Conservation (phyloP, 1,140 invertebrate genomes). For the Drosophila lowei region DNA sequence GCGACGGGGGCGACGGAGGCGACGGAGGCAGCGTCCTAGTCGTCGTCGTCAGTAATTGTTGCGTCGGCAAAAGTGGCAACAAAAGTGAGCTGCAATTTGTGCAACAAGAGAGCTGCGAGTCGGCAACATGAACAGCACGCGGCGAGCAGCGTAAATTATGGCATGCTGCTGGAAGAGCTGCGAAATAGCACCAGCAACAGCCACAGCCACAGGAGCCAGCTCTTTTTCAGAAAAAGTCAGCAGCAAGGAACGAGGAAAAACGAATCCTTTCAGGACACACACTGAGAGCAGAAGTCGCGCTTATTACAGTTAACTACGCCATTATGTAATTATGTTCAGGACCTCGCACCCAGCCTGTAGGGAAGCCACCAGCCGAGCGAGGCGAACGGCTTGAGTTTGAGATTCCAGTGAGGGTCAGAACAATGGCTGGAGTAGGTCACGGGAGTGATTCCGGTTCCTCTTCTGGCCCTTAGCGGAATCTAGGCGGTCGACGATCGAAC, state of each 20-base stretch:
- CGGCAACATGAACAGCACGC: constrained; percentile 25
- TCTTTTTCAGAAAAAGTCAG: neutral
- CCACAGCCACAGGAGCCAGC: constrained; percentile 17
- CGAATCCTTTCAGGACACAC: constrained; percentile 80
- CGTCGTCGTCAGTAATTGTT: constrained; percentile 63
- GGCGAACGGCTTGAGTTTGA: constrained; percentile 47
- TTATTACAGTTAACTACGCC: constrained; percentile 79
- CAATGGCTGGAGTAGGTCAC: constrained; percentile 42
- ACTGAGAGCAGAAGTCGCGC: constrained; percentile 76
- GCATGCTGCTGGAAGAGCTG: constrained; percentile 57
- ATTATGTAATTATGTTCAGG: constrained; percentile 78
- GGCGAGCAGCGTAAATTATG: constrained; percentile 55
- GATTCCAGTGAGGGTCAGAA: constrained; percentile 47
- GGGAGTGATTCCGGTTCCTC: constrained; percentile 13
- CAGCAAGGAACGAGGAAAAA: constrained; percentile 21
- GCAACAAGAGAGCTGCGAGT: constrained; percentile 64
- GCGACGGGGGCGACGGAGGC: no score
- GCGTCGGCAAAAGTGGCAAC: constrained; percentile 54
- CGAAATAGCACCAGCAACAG: constrained; percentile 37
- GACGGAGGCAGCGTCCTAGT: no score
- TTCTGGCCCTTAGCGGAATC: constrained; percentile 5
- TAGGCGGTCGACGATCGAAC: constrained; percentile 33
- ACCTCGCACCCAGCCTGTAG: constrained; percentile 29
- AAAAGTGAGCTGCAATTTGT: constrained; percentile 66
- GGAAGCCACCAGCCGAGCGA: constrained; percentile 59